Evolutionary conservation across 2,113 vertebrate genomes (phyloP).

Genomic region (Paralichthys olivaceus): DNA sequence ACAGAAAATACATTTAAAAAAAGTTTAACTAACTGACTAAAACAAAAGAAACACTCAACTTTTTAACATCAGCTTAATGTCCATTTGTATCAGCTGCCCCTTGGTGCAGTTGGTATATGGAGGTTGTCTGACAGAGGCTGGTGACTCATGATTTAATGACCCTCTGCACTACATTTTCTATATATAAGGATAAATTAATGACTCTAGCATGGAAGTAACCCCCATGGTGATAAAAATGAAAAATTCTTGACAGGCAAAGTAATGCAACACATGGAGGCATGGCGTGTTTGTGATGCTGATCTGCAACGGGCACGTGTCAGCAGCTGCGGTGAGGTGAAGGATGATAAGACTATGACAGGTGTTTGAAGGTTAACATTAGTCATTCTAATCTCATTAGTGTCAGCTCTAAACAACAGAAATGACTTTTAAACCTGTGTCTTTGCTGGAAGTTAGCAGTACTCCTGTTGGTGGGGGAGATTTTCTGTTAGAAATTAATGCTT

Average conservation of each 20-base stretch:
- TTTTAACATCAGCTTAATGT: constrained; percentile 9
- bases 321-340: constrained; percentile 15
- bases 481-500: neutral
- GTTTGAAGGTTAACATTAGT: constrained; percentile 47
- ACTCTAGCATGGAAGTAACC: neutral
- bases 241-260: constrained; percentile 15
- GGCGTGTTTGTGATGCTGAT: constrained; percentile 27
- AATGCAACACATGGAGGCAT: constrained; percentile 19
- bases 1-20: neutral
- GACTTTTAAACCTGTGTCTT: constrained; percentile 28
- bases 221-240: constrained; percentile 20
- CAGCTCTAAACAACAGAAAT: constrained; percentile 26
- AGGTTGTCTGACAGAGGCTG: neutral
- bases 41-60: neutral
- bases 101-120: neutral
- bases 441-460: constrained; percentile 6
- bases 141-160: constrained; percentile 3
- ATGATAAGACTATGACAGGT: constrained; percentile 34
- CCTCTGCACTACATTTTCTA: constrained; percentile 23
- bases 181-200: constrained; percentile 7
- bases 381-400: constrained; percentile 40
- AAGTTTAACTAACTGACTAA: neutral
- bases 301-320: constrained; percentile 21
- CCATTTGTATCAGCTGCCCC: constrained; percentile 9
- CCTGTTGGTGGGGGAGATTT: neutral